Base-by-base conservation (phyloP, 2,888 invertebrate species). In the Stenurella melanura region DNA sequence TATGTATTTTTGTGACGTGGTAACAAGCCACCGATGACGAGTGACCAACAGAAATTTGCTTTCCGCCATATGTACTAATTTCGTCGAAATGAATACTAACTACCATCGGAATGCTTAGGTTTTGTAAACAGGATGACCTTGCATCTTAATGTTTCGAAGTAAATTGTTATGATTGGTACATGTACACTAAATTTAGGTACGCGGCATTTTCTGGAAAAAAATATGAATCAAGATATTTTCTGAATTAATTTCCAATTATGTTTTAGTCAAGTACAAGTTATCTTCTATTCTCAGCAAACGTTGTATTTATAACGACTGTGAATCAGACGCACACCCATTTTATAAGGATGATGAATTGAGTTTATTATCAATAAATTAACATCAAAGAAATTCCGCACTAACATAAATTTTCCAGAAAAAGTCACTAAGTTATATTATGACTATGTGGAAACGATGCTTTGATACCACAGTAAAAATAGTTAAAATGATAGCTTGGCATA, bases 91-190 rank as follows among this genome's bases (percentile, higher is more conserved):
- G 69, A 56, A 54, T 69, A 56, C 38, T 64, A 64, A 63, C 30
- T 63, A 64, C 34, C 64, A 38, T 64, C 18, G 64, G 64, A 64
- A 69, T 56, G 69, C 42, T 17, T 21, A 60, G 34, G 38, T 70
- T 70, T 60, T 50, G 61, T 71, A 50, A 71, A 71, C 54, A 71
- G 60, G 38, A 61, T 12, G 71, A 71, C 71, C 71, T 71, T 71
- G 71, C 71, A 58, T 34, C 60, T 70, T 60, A 58, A 58, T 19
- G 70, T 60, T 71, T 71, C 71, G 12, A 50, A 50, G 61, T 71
- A 61, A 71, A 71, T 50, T 71, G 15, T 57, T 17, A 19, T 30
- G 21, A 26, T 58, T 38, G 38, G 50, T 38, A 61, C 26, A 21
- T n/a, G 26, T 10, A 54, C 61, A 60, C n/a, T 61, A 61, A 61